phyloP scores from a whole-genome alignment of 2,888 invertebrate species.

The Tachina lurida region DNA sequence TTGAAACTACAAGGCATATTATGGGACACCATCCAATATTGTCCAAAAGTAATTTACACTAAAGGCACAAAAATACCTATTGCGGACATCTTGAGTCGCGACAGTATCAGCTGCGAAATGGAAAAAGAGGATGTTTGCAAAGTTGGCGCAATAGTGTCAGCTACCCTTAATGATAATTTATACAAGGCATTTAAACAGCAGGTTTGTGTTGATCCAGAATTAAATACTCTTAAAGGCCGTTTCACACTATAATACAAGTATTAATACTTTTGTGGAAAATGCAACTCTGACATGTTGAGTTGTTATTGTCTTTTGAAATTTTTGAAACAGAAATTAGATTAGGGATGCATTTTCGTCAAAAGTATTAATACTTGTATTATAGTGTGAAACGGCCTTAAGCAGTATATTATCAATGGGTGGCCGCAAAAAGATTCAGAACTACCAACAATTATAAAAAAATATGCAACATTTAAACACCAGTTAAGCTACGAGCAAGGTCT shows the following conservation, averaged over 20 bases:
- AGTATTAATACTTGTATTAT: too few species aligned
- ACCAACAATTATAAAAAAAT: conserved; percentile 20
- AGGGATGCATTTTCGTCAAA: too few species aligned
- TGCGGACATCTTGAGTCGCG: background rate
- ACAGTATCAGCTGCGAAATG: background rate
- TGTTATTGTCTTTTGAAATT: too few species aligned
- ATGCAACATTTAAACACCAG: conserved; percentile 16
- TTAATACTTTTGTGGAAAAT: too few species aligned
- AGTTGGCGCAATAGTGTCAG: background rate
- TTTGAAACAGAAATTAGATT: too few species aligned
- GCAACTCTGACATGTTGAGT: too few species aligned
- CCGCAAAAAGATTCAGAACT: conserved; percentile 32
- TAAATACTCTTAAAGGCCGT: background rate
- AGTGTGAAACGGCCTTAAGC: too few species aligned
- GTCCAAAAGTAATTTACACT: conserved; percentile 4
- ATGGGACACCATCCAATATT: conserved; percentile 3
- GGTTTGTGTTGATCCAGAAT: background rate
- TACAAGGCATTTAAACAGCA: background rate
- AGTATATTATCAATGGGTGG: conserved; percentile 3
- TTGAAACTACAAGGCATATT: conserved; percentile 71
- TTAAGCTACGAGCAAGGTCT: conserved; percentile 10
- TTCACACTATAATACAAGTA: too few species aligned
- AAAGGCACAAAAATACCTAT: background rate
- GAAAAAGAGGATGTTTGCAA: conserved; percentile 14
- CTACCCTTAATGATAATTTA: conserved; percentile 7